Percentiles rank a stretch among this genome's conserved stretches.
Evolutionary conservation across 2,888 invertebrate species (phyloP).

Genomic region (Drosophila suboccidentalis): DNA sequence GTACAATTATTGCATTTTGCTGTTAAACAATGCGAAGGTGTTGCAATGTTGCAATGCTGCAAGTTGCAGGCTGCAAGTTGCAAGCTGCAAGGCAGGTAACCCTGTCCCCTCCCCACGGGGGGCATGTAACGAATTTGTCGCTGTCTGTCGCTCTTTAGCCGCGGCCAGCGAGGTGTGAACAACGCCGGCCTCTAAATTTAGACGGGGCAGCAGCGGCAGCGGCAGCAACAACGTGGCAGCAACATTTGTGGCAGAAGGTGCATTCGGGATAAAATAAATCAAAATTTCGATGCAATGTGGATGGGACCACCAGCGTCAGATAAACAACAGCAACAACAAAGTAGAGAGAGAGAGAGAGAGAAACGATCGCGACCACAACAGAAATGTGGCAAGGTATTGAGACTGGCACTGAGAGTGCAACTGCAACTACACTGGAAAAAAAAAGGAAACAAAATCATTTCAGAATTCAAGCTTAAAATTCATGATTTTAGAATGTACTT

Average conservation of each 20-base stretch:
- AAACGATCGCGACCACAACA: constrained; percentile 34
- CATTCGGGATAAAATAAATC: constrained; percentile 69
- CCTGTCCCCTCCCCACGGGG: constrained; percentile 14
- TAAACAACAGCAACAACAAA: constrained; percentile 55
- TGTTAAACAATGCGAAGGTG: constrained; percentile 75
- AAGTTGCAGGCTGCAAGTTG: constrained; percentile 1
- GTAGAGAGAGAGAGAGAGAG: constrained; percentile 1
- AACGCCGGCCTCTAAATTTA: constrained; percentile 67
- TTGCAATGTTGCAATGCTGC: constrained; percentile 46
- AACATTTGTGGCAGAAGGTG: constrained; percentile 51
- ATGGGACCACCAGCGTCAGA: constrained; percentile 72
- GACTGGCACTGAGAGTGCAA: constrained; percentile 40
- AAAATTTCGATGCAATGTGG: constrained; percentile 66
- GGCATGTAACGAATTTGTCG: constrained; percentile 76
- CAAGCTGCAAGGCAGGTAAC: constrained; percentile 10
- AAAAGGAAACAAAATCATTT: too few relatives aligned
- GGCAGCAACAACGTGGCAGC: neutral
- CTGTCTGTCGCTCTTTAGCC: constrained; percentile 65
- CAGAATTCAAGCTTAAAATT: too few relatives aligned
- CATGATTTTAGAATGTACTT: too few relatives aligned
- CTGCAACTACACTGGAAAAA: constrained; percentile 8
- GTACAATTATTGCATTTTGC: constrained; percentile 79
- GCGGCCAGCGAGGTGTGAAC: constrained; percentile 75
- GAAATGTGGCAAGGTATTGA: constrained; percentile 28
- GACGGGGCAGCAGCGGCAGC: constrained; percentile 21